Evolutionary conservation across 2,888 invertebrate species (phyloP), one percentile per base, ranked within the genome.

Genomic region (Parthenolecanium corni): DNA sequence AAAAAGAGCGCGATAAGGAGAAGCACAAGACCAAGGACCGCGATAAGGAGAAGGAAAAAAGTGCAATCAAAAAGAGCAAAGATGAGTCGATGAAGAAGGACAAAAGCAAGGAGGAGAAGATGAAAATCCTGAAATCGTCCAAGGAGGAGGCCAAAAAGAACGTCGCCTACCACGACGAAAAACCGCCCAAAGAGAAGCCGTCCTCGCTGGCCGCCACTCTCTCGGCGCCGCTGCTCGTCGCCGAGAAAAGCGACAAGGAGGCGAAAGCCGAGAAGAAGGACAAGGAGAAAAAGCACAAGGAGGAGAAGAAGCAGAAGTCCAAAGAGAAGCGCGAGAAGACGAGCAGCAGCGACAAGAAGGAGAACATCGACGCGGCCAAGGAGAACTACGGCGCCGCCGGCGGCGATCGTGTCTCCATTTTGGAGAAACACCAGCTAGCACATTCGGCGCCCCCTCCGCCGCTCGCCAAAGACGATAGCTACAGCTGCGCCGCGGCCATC

Each of bases 11-110:
- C 76, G 76, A 53, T 77, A 61, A 68, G 51, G 49, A 51, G 14
- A 24, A 36, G 3, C 36, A 47, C 23, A 61, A 40, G 6, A 79
- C 79, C 64, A 79, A 78, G 65, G 70, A 71, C 3, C 77, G 76
- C 21, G 77, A 75, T 1, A 75, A 77, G 44, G 76, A 77, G 14
- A 80, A 78, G 65, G 68, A 68, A 5, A 71, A 68, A 6, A 80
- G 78, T 61, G 78, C 76, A 69, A 83, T 80, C 66, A 81, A 81
- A 69, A 79, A 82, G 70, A 81, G 80, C 80, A 81, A 53, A 76
- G 80, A 81, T 54, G 46, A 64, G 53, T 53, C 57, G 51, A 36
- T 54, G 23, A 61, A 62, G 44, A 63, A 66, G 25, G 72, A 72
- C 20, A 69, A 69, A 62, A 25, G 49, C 52, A 65, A 66, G 64